Percentiles rank a stretch among this genome's conserved stretches.
phyloP scores from a whole-genome alignment of 1,140 invertebrate genomes.

The Microplitis mediator region DNA sequence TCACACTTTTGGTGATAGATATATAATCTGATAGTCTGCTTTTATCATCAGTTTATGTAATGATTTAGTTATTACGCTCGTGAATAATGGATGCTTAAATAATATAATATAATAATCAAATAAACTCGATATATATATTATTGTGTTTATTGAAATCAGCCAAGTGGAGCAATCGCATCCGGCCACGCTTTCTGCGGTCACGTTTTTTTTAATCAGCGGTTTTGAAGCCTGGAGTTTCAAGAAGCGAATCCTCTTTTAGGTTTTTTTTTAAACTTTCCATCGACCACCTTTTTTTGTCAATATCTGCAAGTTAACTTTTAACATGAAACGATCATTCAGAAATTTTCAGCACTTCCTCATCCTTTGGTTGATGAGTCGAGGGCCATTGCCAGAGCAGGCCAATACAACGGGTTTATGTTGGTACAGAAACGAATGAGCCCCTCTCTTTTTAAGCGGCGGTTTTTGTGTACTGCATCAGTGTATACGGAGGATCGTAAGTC shows the following conservation, averaged over 20 bases:
- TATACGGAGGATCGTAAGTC: neutral
- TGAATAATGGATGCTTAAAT: neutral
- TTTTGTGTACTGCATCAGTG: neutral
- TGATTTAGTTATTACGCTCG: neutral
- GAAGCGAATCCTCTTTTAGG: neutral
- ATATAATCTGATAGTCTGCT: neutral
- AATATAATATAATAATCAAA: neutral
- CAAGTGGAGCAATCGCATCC: constrained; percentile 43
- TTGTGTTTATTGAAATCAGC: constrained; percentile 41
- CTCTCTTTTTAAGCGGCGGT: neutral
- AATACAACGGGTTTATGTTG: too few relatives aligned
- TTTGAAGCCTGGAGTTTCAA: constrained; percentile 1
- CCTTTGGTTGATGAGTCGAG: too few relatives aligned
- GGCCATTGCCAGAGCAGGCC: too few relatives aligned
- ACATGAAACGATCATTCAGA: constrained; percentile 16
- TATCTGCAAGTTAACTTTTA: neutral
- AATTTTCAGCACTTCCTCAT: too few relatives aligned
- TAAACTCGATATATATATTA: neutral
- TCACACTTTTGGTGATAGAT: neutral
- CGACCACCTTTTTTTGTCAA: neutral
- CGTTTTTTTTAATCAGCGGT: constrained; percentile 22
- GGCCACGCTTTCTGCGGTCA: constrained; percentile 52
- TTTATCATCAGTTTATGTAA: too few relatives aligned
- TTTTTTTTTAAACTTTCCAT: constrained; percentile 14
- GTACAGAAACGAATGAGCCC: too few relatives aligned